These are phyloP conservation scores for Borostomias antarcticus DNA, from an alignment of 2,797 vertebrate genomes.

Conservation along the genomic window DNA sequence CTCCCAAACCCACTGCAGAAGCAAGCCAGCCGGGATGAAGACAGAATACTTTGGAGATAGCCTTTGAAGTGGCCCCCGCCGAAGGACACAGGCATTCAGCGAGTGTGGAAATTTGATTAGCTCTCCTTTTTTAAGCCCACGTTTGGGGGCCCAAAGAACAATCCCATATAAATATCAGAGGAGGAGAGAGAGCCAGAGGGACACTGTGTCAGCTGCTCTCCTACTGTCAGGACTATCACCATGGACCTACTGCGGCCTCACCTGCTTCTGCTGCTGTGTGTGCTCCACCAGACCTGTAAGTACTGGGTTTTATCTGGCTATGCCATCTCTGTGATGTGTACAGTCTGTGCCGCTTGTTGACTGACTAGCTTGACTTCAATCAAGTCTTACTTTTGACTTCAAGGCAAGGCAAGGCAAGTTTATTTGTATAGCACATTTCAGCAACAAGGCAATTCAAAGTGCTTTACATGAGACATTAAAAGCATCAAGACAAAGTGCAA, in stretches of 20 bases:
- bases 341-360: not conserved
- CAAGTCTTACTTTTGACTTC: no score
- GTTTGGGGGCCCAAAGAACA: slow-evolving; percentile 48
- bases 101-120: slow-evolving; percentile 72
- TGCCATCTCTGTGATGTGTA: not conserved
- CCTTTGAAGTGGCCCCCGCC: slow-evolving; percentile 73
- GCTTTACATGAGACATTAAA: no score
- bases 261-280: slow-evolving; percentile 56
- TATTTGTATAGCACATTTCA: no score
- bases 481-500: no score
- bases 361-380: slow-evolving; percentile 10
- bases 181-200: slow-evolving; percentile 12
- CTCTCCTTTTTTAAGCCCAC: slow-evolving; percentile 56
- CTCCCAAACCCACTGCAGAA: slow-evolving; percentile 53
- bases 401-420: no score
- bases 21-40: slow-evolving; percentile 48
- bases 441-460: no score
- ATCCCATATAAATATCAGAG: slow-evolving; percentile 69
- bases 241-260: slow-evolving; percentile 46
- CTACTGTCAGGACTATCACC: slow-evolving; percentile 39
- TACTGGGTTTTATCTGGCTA: slow-evolving; percentile 45
- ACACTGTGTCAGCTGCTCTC: slow-evolving; percentile 16
- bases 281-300: slow-evolving; percentile 71
- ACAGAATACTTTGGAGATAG: slow-evolving; percentile 41
- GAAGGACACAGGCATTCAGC: slow-evolving; percentile 54